A percentile compares a stretch with the other conserved stretches of the same genome.
phyloP scores from a whole-genome alignment of 2,888 invertebrate species.

The Tenthredo notha region DNA sequence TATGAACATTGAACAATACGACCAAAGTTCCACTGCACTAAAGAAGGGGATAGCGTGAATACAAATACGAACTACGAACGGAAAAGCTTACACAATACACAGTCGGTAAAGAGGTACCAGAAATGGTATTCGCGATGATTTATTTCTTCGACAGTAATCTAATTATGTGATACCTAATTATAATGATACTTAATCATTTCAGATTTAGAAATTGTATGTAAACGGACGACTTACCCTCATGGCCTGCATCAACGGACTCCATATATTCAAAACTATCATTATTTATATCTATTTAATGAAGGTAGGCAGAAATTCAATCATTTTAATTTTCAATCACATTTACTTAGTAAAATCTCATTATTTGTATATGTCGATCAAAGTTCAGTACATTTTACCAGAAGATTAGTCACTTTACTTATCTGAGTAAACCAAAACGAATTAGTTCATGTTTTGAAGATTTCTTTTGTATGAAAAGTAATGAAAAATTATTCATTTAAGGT shows the following conservation, averaged over 20 bases:
- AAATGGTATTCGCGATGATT: background rate
- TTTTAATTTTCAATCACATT: background rate
- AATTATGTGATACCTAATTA: background rate
- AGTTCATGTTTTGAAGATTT: background rate
- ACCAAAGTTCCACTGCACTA: background rate
- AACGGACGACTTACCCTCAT: background rate
- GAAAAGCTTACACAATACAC: background rate
- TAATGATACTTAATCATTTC: background rate
- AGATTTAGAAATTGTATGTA: background rate
- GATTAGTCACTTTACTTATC: background rate
- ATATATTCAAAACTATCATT: background rate
- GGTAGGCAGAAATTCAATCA: background rate
- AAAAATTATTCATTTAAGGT: background rate
- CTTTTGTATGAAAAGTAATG: background rate
- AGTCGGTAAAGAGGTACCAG: background rate
- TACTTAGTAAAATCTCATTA: background rate
- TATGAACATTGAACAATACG: background rate
- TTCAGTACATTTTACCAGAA: background rate
- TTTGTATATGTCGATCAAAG: background rate
- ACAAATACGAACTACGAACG: background rate
- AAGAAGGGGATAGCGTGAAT: background rate
- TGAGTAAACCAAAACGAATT: background rate
- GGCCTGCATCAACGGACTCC: background rate
- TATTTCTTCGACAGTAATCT: background rate
- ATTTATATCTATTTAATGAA: background rate